Evolutionary conservation across 2,113 vertebrate genomes (phyloP).

Genomic region (Calypte anna): DNA sequence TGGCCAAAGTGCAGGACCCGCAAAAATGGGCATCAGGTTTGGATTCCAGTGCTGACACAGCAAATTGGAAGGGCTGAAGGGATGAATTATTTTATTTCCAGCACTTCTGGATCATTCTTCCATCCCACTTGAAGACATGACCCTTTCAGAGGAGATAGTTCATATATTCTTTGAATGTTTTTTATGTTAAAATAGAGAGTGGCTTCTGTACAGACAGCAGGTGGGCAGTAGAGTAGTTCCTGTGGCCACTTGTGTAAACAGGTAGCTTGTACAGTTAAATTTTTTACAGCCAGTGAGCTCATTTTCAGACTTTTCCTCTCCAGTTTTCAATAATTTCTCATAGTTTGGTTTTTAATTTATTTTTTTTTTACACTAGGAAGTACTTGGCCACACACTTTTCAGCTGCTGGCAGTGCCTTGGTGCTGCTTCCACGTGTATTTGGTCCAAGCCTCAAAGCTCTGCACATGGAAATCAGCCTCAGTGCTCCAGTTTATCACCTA

Average conservation of each 20-base stretch:
- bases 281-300: neutral
- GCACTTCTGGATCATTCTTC: neutral
- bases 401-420: accelerated
- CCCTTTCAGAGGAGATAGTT: neutral
- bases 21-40: neutral
- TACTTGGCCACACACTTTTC: neutral
- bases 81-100: neutral
- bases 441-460: neutral
- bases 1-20: too few species aligned
- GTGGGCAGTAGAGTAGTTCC: accelerated
- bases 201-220: neutral
- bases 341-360: neutral
- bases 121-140: neutral
- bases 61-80: neutral
- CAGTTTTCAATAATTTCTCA: neutral
- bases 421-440: neutral
- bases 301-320: neutral
- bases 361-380: too few species aligned
- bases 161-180: neutral
- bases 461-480: too few species aligned
- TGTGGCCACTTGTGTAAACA: neutral
- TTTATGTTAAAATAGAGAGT: neutral
- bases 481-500: accelerated
- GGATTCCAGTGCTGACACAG: neutral
- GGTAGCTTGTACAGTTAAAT: neutral